A percentile compares a stretch with the other conserved stretches of the same genome.
phyloP scores from a whole-genome alignment of 2,797 vertebrate species.

The Orestias chungarensis region DNA sequence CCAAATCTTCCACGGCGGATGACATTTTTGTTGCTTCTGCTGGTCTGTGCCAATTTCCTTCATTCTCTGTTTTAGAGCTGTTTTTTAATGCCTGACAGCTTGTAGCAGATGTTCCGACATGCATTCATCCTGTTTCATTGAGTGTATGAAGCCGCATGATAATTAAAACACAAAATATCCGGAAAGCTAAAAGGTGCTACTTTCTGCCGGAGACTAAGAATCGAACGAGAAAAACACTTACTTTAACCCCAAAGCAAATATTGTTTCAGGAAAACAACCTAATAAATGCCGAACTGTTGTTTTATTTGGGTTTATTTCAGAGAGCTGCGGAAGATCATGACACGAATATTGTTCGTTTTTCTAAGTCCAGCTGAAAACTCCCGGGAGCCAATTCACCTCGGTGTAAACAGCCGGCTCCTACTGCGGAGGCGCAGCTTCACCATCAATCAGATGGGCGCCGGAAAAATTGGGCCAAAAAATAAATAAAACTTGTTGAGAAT shows the following conservation, averaged over 20 bases:
- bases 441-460: constrained; percentile 46
- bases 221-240: not conserved
- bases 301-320: constrained; percentile 48
- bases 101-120: constrained; percentile 64
- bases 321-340: constrained; percentile 44
- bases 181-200: constrained; percentile 11
- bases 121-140: constrained; percentile 50
- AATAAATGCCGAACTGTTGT: constrained; percentile 42
- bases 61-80: constrained; percentile 52
- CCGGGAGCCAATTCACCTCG: constrained; percentile 60
- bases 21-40: constrained; percentile 65
- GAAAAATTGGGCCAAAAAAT: constrained; percentile 26
- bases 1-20: constrained; percentile 68
- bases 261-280: constrained; percentile 25
- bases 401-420: constrained; percentile 30
- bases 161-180: constrained; percentile 21
- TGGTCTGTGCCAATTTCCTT: constrained; percentile 69
- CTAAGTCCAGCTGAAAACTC: constrained; percentile 44
- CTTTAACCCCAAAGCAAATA: constrained; percentile 33
- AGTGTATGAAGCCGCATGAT: constrained; percentile 25
- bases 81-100: constrained; percentile 55
- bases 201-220: not conserved
- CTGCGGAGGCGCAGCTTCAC: constrained; percentile 41
- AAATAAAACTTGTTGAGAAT: not conserved
- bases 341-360: constrained; percentile 61